phyloP scores from a whole-genome alignment of 2,888 invertebrate genomes.

The Ophion ellenae region DNA sequence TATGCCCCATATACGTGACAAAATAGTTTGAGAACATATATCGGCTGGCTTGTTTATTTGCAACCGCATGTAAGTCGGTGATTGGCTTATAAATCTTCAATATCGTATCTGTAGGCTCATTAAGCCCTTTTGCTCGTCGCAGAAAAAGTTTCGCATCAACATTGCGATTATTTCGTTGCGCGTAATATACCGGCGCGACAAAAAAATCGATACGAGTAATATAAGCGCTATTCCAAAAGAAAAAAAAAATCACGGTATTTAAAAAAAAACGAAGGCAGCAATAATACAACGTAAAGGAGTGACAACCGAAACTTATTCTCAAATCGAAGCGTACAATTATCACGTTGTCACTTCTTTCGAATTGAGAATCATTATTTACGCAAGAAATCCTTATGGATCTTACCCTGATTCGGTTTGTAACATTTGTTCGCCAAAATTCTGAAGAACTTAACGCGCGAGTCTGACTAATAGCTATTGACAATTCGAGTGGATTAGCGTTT shows the following conservation, averaged over 20 bases:
- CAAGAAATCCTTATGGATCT: background rate
- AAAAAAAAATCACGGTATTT: background rate
- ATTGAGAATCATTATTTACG: background rate
- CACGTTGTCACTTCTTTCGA: background rate
- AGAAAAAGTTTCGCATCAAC: background rate
- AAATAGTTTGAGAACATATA: background rate
- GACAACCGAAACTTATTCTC: background rate
- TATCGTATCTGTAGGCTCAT: background rate
- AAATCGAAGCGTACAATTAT: background rate
- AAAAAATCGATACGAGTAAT: background rate
- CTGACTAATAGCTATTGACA: background rate
- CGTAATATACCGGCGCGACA: background rate
- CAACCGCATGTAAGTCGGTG: background rate
- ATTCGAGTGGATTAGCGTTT: conserved; percentile 4
- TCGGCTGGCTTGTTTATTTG: background rate
- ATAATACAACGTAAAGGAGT: background rate
- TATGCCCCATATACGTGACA: background rate
- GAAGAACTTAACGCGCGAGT: conserved; percentile 10
- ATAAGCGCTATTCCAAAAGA: background rate
- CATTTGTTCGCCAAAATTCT: background rate
- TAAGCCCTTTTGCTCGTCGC: background rate
- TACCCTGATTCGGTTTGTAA: background rate
- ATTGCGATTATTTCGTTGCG: background rate
- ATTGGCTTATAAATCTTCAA: background rate
- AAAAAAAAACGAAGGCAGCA: background rate